These are phyloP conservation scores for Polydrusus cervinus DNA, from an alignment of 2,888 invertebrate genomes.

Conservation along the genomic window DNA sequence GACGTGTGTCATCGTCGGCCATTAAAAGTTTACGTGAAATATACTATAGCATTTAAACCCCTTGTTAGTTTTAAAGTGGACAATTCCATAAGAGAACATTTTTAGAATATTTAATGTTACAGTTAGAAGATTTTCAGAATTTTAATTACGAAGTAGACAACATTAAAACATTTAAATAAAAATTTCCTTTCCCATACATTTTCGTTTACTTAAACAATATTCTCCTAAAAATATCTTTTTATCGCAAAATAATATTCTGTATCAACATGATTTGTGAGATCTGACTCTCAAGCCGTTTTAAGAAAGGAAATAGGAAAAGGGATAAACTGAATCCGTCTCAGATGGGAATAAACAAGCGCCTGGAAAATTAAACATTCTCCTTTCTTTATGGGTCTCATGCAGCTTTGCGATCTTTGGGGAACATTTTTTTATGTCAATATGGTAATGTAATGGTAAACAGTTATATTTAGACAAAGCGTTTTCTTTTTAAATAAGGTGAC, in stretches of 20 bases:
- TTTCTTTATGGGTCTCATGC: constrained; percentile 36
- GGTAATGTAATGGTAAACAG: constrained; percentile 29
- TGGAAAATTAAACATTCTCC: constrained; percentile 40
- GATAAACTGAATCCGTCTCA: constrained; percentile 35
- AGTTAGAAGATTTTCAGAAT: no score
- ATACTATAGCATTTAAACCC: no score
- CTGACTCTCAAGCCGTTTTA: constrained; percentile 29
- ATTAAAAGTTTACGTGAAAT: no score
- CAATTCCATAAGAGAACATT: no score
- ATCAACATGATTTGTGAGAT: constrained; percentile 43
- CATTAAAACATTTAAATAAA: no score
- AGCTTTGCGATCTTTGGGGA: constrained; percentile 22
- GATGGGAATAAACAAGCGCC: constrained; percentile 43
- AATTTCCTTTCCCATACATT: not conserved
- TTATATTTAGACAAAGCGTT: constrained; percentile 8
- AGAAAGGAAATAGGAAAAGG: constrained; percentile 38
- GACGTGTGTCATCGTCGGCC: no score
- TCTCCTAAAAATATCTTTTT: constrained; percentile 22
- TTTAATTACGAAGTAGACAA: no score
- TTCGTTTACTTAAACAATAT: constrained; percentile 25
- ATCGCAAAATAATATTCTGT: constrained; percentile 36
- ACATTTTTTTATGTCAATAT: constrained; percentile 34
- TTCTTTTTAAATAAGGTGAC: not conserved
- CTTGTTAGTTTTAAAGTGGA: no score
- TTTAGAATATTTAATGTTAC: no score